Evolutionary conservation across 2,113 vertebrate species (phyloP), one percentile per base, ranked within the genome.

Genomic region (Trichechus manatus): DNA sequence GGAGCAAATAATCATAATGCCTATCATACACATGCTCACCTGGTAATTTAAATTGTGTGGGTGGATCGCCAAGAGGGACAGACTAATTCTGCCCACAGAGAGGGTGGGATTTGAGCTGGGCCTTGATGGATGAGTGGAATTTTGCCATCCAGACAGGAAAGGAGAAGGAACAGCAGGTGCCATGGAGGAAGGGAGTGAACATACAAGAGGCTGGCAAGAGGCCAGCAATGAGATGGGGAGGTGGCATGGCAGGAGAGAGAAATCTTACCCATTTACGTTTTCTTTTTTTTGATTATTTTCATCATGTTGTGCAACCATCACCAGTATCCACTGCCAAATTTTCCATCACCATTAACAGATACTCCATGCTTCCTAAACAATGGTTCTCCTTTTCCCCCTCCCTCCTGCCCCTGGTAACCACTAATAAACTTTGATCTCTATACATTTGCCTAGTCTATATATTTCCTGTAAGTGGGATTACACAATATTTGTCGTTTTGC

Each of bases 11-110:
- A 29, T 6, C 44, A 10, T 10, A 36, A 9, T 4, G 66, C 27
- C 15, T 64, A 5, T 39, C 44, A 31, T 1, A 9, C 5, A 11
- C 36, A 22, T 0, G 6, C 1, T 15, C 42, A n/a, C 33, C 3
- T 15, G 53, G 87, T 47, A 80, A 50, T 79, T 14, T 25, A 19
- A 42, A 50, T 59, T 4, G 6, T 31, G 9, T 80, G 19, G n/a
- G 47, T 17, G 68, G 56, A 7, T 33, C 17, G 13, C 53, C 4
- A 20, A 68, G 72, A 53, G 13, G 27, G 14, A 31, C 36, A 47
- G 15, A 44, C 53, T 9, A 25, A 39, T 33, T 86, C 15, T 29
- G 47, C 23, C 59, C 50, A 68, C 8, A 39, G 25, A 42, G 15
- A 1, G 33, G 61, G 20, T 47, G 44, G 31, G 25, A 50, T 17